Percentiles rank a stretch among this genome's conserved stretches.
Conservation (phyloP, 2,113 vertebrate species). For the Dasypus novemcinctus region DNA sequence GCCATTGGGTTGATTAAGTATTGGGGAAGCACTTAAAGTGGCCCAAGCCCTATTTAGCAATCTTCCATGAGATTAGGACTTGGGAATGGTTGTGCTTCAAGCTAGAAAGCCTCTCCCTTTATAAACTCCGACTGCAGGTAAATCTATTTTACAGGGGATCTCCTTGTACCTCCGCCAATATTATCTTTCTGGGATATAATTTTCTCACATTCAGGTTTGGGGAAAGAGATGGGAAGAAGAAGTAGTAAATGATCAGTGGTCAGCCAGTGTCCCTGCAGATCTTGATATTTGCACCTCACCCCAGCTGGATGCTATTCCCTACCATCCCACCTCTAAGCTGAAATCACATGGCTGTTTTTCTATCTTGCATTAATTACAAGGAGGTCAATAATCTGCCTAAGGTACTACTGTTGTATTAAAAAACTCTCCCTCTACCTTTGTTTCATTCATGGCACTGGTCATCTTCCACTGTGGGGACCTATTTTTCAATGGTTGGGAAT, state of each 20-base stretch:
- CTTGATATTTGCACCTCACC: neutral
- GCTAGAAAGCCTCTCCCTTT: neutral
- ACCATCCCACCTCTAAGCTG: neutral
- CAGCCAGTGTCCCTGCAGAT: neutral
- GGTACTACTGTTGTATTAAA: neutral
- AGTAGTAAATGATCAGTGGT: neutral
- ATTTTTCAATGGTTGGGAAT: neutral
- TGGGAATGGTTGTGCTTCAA: neutral
- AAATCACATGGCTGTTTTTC: neutral
- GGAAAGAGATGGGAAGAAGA: neutral
- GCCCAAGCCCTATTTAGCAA: neutral
- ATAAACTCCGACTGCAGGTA: neutral
- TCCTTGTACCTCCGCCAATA: neutral
- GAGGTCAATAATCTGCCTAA: neutral
- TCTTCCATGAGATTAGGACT: neutral
- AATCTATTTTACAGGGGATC: neutral
- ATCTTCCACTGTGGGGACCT: neutral
- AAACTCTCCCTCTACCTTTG: neutral
- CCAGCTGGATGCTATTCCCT: neutral
- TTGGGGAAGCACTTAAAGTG: neutral
- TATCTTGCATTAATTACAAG: neutral
- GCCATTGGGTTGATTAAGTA: neutral
- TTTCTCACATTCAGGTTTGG: neutral
- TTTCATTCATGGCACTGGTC: neutral
- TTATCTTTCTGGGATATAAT: neutral